These are phyloP conservation scores for Lacanobia wlatinum DNA, from an alignment of 2,888 invertebrate species.

Conservation along the genomic window DNA sequence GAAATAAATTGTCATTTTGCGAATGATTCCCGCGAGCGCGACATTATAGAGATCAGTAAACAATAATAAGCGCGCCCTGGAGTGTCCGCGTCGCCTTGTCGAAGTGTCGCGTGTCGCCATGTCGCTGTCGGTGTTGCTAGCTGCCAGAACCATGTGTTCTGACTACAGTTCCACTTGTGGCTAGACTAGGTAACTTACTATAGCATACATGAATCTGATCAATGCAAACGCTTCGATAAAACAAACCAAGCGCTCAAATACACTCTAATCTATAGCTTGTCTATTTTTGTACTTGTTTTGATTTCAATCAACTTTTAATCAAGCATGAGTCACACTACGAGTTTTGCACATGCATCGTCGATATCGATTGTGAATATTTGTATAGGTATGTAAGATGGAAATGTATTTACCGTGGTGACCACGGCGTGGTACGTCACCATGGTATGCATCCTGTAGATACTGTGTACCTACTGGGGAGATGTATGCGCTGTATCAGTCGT, in stretches of 20 bases:
- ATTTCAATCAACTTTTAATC: constrained; percentile 13
- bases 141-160: neutral
- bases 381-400: neutral
- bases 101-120: too few species aligned
- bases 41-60: too few species aligned
- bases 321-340: constrained; percentile 6
- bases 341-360: neutral
- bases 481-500: neutral
- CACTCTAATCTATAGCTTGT: constrained; percentile 7
- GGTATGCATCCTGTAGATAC: too few species aligned
- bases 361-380: neutral
- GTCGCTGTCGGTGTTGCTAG: too few species aligned
- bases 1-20: too few species aligned
- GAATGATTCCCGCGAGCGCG: too few species aligned
- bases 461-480: neutral
- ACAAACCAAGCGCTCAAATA: constrained; percentile 27
- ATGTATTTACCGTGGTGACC: neutral
- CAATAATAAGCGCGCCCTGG: too few species aligned
- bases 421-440: too few species aligned
- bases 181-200: neutral
- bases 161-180: neutral
- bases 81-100: too few species aligned
- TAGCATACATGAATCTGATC: neutral
- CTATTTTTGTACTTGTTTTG: constrained; percentile 14
- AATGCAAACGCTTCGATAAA: neutral